phyloP scores from a whole-genome alignment of 2,113 vertebrate genomes.

The Carassius gibelio region DNA sequence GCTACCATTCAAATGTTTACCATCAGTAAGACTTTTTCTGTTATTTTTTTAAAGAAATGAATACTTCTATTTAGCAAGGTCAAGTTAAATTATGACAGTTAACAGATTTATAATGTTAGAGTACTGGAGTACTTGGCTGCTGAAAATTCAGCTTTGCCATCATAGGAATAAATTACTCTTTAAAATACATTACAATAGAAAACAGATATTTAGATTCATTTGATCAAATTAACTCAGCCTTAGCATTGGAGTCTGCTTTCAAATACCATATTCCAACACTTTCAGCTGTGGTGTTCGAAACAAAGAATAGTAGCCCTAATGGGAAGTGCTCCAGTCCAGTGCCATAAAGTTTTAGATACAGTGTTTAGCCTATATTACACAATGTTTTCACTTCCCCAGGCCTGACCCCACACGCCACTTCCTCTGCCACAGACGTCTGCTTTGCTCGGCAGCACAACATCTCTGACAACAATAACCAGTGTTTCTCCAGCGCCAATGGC shows the following conservation, averaged over 20 bases:
- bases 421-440: slow-evolving; percentile 83
- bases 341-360: not conserved
- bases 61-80: not conserved
- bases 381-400: slow-evolving; percentile 69
- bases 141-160: too few species aligned
- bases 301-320: not conserved
- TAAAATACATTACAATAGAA: not conserved
- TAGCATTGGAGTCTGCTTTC: not conserved
- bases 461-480: slow-evolving; percentile 94
- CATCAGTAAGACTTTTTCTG: not conserved
- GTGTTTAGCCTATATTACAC: not conserved
- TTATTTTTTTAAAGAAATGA: not conserved
- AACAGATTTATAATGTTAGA: not conserved
- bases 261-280: not conserved
- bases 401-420: slow-evolving; percentile 77
- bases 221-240: not conserved
- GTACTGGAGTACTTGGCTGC: too few species aligned
- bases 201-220: not conserved
- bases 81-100: not conserved
- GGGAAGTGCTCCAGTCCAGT: not conserved
- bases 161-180: not conserved
- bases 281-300: not conserved
- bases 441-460: slow-evolving; percentile 89
- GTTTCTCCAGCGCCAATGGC: slow-evolving; percentile 85
- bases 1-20: not conserved